phyloP scores from a whole-genome alignment of 2,888 invertebrate genomes.

The Leucophora obtusa region DNA sequence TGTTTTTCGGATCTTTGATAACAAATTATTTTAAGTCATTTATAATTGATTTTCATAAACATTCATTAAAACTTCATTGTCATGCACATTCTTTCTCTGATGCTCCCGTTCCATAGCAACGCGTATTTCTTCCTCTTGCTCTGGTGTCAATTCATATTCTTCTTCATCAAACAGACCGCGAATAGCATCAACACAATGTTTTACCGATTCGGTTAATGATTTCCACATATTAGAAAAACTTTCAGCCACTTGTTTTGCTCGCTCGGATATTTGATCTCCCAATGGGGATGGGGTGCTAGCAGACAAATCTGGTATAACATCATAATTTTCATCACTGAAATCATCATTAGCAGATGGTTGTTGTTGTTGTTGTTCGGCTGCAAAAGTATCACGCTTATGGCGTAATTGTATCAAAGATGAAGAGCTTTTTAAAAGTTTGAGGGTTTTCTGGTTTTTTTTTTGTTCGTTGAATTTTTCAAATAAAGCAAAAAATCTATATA shows the following conservation, averaged over 20 bases:
- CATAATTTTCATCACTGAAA: conserved; percentile 70
- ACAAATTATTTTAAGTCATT: not conserved
- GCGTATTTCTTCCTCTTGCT: conserved; percentile 38
- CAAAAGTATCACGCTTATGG: conserved; percentile 51
- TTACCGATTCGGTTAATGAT: conserved; percentile 68
- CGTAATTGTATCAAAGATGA: conserved; percentile 48
- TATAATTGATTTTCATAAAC: conserved; percentile 40
- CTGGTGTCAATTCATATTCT: conserved; percentile 19
- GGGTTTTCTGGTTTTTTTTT: not conserved
- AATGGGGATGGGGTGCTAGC: conserved; percentile 58
- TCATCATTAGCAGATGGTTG: conserved; percentile 55
- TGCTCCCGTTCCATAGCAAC: conserved; percentile 28
- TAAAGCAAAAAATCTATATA: not conserved
- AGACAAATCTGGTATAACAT: conserved; percentile 67
- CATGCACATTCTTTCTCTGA: conserved; percentile 17
- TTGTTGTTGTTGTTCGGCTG: not conserved
- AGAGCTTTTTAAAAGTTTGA: conserved; percentile 36
- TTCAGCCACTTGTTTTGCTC: conserved; percentile 66
- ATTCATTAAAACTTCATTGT: conserved; percentile 41
- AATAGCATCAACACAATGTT: conserved; percentile 53
- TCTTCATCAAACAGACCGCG: conserved; percentile 29
- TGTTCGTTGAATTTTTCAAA: not conserved
- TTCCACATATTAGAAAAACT: conserved; percentile 69
- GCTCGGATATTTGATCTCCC: conserved; percentile 63
- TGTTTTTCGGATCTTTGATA: too few species aligned